Evolutionary conservation across 1,140 invertebrate genomes (phyloP).

Genomic region (Drosophila sulfurigaster): DNA sequence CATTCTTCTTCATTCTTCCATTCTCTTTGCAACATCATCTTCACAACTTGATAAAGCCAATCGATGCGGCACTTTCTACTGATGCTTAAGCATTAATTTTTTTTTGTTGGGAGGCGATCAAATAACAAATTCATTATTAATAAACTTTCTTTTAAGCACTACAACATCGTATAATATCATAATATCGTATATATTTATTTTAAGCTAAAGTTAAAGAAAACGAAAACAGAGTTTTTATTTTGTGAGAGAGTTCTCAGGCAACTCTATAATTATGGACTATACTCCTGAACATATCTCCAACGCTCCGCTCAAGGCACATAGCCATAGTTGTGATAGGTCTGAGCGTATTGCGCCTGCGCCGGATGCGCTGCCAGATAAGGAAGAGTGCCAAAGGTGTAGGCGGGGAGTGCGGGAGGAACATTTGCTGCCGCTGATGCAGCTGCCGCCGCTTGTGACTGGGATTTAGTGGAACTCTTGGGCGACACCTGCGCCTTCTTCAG

Average conservation of each 20-base stretch:
- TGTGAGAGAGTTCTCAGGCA: conserved; percentile 10
- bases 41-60: conserved; percentile 21
- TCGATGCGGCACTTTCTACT: conserved; percentile 56
- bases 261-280: conserved; percentile 4
- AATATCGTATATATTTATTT: conserved; percentile 50
- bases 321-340: conserved; percentile 80
- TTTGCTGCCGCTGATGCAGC: conserved; percentile 14
- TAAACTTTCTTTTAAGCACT: conserved; percentile 28
- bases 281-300: neutral
- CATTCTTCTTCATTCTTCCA: neutral
- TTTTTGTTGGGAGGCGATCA: conserved; percentile 13
- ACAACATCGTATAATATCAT: conserved; percentile 7
- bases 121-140: conserved; percentile 26
- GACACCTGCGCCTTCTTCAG: conserved; percentile 64
- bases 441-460: conserved; percentile 35
- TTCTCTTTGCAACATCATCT: conserved; percentile 32
- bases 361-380: conserved; percentile 77
- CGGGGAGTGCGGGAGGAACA: conserved; percentile 62
- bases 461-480: conserved; percentile 65
- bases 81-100: neutral
- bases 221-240: conserved; percentile 43
- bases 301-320: conserved; percentile 70
- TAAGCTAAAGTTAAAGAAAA: conserved; percentile 61
- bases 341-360: conserved; percentile 69
- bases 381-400: conserved; percentile 77